These are phyloP conservation scores for Apotomis capreana DNA, from an alignment of 2,888 invertebrate species.

Conservation along the genomic window DNA sequence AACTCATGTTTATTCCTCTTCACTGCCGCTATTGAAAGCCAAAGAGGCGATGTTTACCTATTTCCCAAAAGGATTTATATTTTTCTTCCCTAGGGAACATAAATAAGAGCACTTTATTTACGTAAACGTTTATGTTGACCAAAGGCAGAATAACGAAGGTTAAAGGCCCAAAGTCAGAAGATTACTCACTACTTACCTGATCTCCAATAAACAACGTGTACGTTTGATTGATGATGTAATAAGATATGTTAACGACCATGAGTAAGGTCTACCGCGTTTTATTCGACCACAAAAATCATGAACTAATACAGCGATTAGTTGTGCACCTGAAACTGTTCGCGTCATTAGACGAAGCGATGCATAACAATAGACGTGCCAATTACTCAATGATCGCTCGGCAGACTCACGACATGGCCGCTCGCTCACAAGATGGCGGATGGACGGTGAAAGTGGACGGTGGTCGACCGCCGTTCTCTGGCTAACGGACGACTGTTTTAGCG, in stretches of 20 bases:
- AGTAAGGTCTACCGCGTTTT: constrained; percentile 4
- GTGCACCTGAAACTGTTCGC: constrained; percentile 41
- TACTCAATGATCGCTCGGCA: constrained; percentile 61
- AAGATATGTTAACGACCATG: constrained; percentile 2
- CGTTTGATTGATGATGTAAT: constrained; percentile 22
- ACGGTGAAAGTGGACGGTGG: constrained; percentile 77
- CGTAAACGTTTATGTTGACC: not conserved
- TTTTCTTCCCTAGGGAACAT: constrained; percentile 17
- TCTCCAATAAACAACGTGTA: constrained; percentile 3
- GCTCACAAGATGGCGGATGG: constrained; percentile 74
- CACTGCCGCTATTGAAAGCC: constrained; percentile 14
- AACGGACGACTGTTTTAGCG: constrained; percentile 40
- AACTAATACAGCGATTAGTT: not conserved
- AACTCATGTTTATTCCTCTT: constrained; percentile 2
- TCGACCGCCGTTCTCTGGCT: constrained; percentile 57
- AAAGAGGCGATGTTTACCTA: constrained; percentile 15
- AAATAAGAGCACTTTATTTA: constrained; percentile 17
- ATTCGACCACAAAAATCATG: constrained; percentile 19
- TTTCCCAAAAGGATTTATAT: constrained; percentile 12
- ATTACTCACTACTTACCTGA: constrained; percentile 8
- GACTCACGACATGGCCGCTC: constrained; percentile 62
- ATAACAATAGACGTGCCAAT: constrained; percentile 69
- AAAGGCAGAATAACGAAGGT: not conserved
- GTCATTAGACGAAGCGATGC: constrained; percentile 53
- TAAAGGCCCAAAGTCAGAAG: not conserved